Evolutionary conservation across 2,113 vertebrate genomes (phyloP).

Genomic region (Glareola pratincola): DNA sequence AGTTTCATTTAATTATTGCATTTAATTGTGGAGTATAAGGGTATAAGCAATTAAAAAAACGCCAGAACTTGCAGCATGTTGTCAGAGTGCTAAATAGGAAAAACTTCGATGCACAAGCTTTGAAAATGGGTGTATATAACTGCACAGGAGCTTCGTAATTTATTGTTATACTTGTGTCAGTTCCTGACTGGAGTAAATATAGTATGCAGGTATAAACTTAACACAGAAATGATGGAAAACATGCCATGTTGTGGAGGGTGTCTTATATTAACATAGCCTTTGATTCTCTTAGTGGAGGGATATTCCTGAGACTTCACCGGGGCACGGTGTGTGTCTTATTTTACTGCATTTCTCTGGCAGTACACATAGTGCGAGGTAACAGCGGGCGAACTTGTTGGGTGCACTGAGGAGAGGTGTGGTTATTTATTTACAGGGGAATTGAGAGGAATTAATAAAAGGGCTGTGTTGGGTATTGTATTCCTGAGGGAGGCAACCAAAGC

Average conservation of each 20-base stretch:
- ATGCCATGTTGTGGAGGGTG: rapidly evolving
- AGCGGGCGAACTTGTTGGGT: background rate
- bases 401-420: background rate
- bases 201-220: background rate
- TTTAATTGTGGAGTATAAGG: background rate
- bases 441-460: background rate
- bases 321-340: rapidly evolving
- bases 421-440: background rate
- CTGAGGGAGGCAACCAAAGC: background rate
- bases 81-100: background rate
- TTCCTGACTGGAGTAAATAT: background rate
- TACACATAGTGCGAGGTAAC: background rate
- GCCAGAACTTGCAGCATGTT: background rate
- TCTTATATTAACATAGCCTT: background rate
- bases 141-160: background rate
- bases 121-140: background rate
- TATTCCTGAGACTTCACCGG: background rate
- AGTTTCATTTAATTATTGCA: background rate
- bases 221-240: background rate
- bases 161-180: background rate
- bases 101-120: background rate
- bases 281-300: background rate
- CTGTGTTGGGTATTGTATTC: background rate
- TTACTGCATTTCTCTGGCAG: background rate
- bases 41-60: background rate